Evolutionary conservation across 2,888 invertebrate genomes (phyloP), one percentile per base, ranked within the genome.

Genomic region (Myathropa florea): DNA sequence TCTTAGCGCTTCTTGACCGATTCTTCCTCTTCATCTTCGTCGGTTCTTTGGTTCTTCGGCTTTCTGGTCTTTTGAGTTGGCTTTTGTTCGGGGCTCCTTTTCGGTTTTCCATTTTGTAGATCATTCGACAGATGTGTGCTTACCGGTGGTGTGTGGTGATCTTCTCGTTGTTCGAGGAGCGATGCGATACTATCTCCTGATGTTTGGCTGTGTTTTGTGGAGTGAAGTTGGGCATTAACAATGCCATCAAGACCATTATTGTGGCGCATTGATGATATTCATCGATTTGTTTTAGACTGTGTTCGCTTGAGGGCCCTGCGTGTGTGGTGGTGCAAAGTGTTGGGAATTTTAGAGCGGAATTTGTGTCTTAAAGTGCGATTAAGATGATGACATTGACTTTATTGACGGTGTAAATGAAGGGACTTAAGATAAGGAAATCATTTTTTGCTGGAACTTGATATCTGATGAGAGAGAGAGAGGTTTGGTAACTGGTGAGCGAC

Each of bases 41-140:
- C 59, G 18, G 21, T 12, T 46, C 28, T 23, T 76, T 60, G 28
- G 12, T 24, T 64, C 36, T 21, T 55, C 14, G 24, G 23, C 26
- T 26, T 76, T 72, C 26, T 67, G 21, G 33, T 75, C 64, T 61
- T 75, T 60, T 46, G 46, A 46, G 46, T 61, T 63, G 39, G 9
- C n/a, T n/a, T 30, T 63, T 67, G 23, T 28, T 67, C 21, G 65
- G 46, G 21, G 60, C 18, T 46, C 33, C 33, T 33, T 33, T 33
- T 33, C 2, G 33, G 12, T 33, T 10, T 33, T 12, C 46, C 21
- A 30, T 81, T 85, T 75, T 65, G 68, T 81, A 77, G 81, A 84
- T 84, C 72, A 57, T 77, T 85, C 77, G 85, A 85, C 85, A 85
- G 85, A 85, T 85, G 85, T 82, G 77, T 81, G 81, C 72, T 60